Evolutionary conservation across 2,888 invertebrate species (phyloP).

Genomic region (Andrena fulva): DNA sequence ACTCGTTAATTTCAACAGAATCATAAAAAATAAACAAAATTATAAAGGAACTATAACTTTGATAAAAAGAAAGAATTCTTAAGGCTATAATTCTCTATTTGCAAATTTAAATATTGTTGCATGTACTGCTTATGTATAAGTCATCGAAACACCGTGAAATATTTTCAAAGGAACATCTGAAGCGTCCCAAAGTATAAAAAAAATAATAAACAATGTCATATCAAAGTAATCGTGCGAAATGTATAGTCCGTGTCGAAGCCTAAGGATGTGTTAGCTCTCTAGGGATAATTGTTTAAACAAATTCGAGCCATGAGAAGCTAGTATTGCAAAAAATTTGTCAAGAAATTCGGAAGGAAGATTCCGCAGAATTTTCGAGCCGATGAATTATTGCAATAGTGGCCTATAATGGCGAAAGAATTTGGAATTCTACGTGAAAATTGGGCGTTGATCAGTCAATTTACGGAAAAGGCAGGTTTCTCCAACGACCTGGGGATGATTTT

Average conservation of each 20-base stretch:
- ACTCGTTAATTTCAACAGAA: background rate
- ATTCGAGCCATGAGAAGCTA: conserved; percentile 11
- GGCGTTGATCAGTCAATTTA: conserved; percentile 29
- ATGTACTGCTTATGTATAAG: background rate
- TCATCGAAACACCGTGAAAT: conserved; percentile 25
- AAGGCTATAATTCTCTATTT: background rate
- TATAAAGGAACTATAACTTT: no score
- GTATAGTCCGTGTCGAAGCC: conserved; percentile 33
- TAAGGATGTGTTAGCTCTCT: conserved; percentile 44
- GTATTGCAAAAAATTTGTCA: conserved; percentile 23
- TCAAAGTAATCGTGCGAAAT: conserved; percentile 38
- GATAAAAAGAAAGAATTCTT: background rate
- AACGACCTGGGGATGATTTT: conserved; percentile 29
- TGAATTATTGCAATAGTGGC: conserved; percentile 24
- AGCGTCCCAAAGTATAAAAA: background rate
- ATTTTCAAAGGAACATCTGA: background rate
- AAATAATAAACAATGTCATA: conserved; percentile 30
- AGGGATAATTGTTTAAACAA: conserved; percentile 18
- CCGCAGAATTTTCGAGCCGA: background rate
- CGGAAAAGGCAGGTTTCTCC: conserved; percentile 1
- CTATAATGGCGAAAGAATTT: conserved; percentile 18
- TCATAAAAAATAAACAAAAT: background rate
- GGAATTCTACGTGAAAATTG: background rate
- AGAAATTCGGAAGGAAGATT: background rate
- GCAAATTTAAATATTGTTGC: background rate